Percentiles rank a stretch among this genome's conserved stretches.
These are phyloP conservation scores for Nymphalis io DNA, from an alignment of 1,140 invertebrate species.

Conservation along the genomic window DNA sequence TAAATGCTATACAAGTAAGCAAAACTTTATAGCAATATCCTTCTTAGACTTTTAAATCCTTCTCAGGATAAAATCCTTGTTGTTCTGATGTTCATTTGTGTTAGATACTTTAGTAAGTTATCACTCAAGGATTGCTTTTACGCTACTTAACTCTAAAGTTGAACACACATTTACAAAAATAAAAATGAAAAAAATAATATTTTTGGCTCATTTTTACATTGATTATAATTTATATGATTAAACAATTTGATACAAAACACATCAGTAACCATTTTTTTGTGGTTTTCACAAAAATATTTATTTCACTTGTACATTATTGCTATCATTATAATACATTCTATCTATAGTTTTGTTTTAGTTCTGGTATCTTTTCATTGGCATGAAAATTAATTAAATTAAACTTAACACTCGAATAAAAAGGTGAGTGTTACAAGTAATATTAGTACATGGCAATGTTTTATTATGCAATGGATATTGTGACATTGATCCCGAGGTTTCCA, in stretches of 20 bases:
- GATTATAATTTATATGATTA: slow-evolving; percentile 46
- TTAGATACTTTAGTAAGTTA: slow-evolving; percentile 9
- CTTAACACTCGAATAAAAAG: slow-evolving; percentile 26
- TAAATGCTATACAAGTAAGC: too few species aligned
- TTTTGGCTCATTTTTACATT: slow-evolving; percentile 71
- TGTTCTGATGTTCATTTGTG: too few species aligned
- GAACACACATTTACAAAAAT: slow-evolving; percentile 62
- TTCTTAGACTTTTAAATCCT: too few species aligned
- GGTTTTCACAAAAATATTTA: slow-evolving; percentile 43
- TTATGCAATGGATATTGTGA: slow-evolving; percentile 96
- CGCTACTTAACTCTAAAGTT: slow-evolving; percentile 66
- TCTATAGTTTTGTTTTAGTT: slow-evolving; percentile 31
- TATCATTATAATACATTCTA: slow-evolving; percentile 37
- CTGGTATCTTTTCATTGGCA: slow-evolving; percentile 39
- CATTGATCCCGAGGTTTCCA: slow-evolving; percentile 99
- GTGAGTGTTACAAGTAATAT: slow-evolving; percentile 32
- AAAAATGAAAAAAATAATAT: slow-evolving; percentile 57
- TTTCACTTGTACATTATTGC: slow-evolving; percentile 27
- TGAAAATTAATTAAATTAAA: slow-evolving; percentile 28
- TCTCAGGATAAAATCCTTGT: too few species aligned
- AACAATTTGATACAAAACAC: slow-evolving; percentile 52
- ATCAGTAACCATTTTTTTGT: slow-evolving; percentile 42
- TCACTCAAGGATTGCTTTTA: slow-evolving; percentile 47
- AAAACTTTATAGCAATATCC: too few species aligned
- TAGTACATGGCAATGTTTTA: slow-evolving; percentile 46